A percentile compares a stretch with the other conserved stretches of the same genome.
Conservation (phyloP, 2,888 invertebrate species). For the Druceiella hillmani region DNA sequence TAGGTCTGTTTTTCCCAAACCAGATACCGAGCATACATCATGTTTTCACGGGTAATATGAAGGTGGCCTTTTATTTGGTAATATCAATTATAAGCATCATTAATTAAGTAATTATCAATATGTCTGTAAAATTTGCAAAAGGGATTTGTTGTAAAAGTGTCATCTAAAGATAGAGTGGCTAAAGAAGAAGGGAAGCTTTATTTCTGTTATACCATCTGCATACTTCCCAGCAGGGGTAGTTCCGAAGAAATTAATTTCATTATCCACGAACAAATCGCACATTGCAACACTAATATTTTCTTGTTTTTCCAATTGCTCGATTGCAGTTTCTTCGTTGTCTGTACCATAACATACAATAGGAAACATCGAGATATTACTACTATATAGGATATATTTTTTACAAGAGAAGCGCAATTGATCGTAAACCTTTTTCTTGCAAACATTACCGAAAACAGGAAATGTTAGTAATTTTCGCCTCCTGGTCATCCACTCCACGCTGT, state of each 20-base stretch:
- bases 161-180: too few relatives aligned
- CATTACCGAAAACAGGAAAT: too few relatives aligned
- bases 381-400: too few relatives aligned
- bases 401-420: too few relatives aligned
- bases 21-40: constrained; percentile 11
- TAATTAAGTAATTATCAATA: constrained; percentile 1
- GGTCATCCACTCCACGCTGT: constrained; percentile 10
- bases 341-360: too few relatives aligned
- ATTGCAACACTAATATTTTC: constrained; percentile 6
- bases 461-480: constrained; percentile 11
- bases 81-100: constrained; percentile 10
- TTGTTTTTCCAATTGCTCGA: constrained; percentile 9
- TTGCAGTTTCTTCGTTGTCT: constrained; percentile 12
- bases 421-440: too few relatives aligned
- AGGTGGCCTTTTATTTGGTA: constrained; percentile 13
- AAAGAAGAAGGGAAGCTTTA: too few relatives aligned
- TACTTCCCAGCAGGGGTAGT: constrained; percentile 11
- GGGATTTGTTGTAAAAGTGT: constrained; percentile 3
- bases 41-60: constrained; percentile 9
- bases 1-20: constrained; percentile 4
- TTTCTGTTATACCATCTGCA: constrained; percentile 8
- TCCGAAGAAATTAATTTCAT: constrained; percentile 5
- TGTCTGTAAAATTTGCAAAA: constrained; percentile 3
- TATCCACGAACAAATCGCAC: constrained; percentile 12
- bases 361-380: too few relatives aligned